Evolutionary conservation across 2,888 invertebrate genomes (phyloP).

Genomic region (Iselma pallidipennis): DNA sequence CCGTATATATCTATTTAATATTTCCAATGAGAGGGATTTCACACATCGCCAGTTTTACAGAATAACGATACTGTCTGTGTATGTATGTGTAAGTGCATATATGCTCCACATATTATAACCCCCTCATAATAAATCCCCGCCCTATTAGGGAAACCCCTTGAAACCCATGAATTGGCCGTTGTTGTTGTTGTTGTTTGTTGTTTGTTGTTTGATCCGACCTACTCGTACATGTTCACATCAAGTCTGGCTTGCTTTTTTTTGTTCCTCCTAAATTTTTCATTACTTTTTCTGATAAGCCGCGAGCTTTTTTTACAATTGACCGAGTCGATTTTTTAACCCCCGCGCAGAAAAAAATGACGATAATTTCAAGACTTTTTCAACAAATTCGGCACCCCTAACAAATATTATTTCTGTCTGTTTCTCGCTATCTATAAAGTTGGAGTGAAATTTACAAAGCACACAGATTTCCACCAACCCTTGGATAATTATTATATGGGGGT

Average conservation of each 20-base stretch:
- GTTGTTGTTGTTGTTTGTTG: not conserved
- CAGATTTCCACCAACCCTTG: too few relatives aligned
- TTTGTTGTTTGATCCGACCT: not conserved
- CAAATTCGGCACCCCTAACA: too few relatives aligned
- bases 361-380: too few relatives aligned
- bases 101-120: not conserved
- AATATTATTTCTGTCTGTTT: too few relatives aligned
- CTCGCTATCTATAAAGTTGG: too few relatives aligned
- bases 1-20: not conserved
- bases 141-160: not conserved
- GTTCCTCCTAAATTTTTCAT: too few relatives aligned
- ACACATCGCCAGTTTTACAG: conserved; percentile 36
- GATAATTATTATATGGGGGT: conserved; percentile 24
- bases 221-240: not conserved
- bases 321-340: too few relatives aligned
- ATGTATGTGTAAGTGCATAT: not conserved
- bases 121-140: not conserved
- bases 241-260: too few relatives aligned
- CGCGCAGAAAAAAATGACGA: too few relatives aligned
- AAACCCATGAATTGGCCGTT: not conserved
- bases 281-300: too few relatives aligned
- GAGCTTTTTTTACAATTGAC: not conserved
- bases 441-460: too few relatives aligned
- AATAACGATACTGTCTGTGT: conserved; percentile 38
- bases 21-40: conserved; percentile 31